Percentiles rank a stretch among this genome's conserved stretches.
Conservation (phyloP, 2,113 vertebrate genomes). For the Dipodomys spectabilis region DNA sequence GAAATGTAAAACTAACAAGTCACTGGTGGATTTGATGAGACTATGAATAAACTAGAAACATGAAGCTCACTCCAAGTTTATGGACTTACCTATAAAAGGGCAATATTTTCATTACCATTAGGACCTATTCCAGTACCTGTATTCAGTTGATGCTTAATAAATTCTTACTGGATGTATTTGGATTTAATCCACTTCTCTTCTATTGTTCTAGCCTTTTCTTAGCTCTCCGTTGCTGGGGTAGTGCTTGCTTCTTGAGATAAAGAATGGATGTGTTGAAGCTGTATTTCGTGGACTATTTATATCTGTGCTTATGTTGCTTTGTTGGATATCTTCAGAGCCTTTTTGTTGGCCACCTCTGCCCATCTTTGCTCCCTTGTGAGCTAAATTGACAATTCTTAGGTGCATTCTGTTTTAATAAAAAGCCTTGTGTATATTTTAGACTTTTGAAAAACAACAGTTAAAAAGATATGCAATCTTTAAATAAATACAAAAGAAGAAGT, state of each 20-base stretch:
- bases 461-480: conserved; percentile 56
- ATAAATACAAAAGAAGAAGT: conserved; percentile 61
- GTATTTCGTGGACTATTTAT: not conserved
- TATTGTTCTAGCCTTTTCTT: not conserved
- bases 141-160: not conserved
- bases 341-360: conserved; percentile 17
- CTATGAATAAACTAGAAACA: not conserved
- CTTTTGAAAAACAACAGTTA: conserved; percentile 62
- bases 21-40: not conserved
- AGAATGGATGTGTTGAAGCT: not conserved
- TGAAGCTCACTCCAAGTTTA: not conserved
- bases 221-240: not conserved
- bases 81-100: not conserved
- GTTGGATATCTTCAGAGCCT: not conserved
- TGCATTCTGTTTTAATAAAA: conserved; percentile 68
- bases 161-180: not conserved
- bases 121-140: not conserved
- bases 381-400: conserved; percentile 37
- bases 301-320: not conserved
- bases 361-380: not conserved
- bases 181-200: not conserved
- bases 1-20: not conserved
- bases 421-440: conserved; percentile 53
- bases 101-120: rapidly evolving
- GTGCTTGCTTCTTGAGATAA: not conserved